Evolutionary conservation across 2,797 vertebrate species (phyloP), one percentile per base, ranked within the genome.

Genomic region (Alauda arvensis): DNA sequence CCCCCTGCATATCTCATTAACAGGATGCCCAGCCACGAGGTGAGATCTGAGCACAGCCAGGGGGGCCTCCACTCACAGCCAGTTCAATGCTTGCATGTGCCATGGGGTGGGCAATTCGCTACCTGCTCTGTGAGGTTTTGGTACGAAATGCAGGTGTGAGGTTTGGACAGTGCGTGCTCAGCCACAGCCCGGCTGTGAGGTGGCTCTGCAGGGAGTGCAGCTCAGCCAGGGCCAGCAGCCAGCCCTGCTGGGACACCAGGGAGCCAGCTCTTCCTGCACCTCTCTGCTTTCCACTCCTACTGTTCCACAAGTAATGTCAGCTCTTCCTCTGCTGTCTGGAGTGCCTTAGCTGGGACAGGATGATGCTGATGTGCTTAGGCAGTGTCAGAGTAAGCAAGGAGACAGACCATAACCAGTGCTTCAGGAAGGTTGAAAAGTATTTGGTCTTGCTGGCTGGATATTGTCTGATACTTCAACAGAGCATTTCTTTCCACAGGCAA

Each of bases 21-120:
- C 98, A 98, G 99, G 98, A 99, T 99, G 99, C 99, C 98, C 96
- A 99, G 99, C 97, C 98, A 99, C 40, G 99, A 99, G 99, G 99
- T 99, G 99, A 99, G 99, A 93, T 92, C 92, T 88, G 89, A 94
- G 92, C 94, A 93, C 61, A 76, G 23, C 61, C 69, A 52, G 68
- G 93, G 93, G 89, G 89, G 80, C 65, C 87, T 85, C 83, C 92
- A 13, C 79, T n/a, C 37, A 14, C 55, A 0, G 1, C 29, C 20
- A 85, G 40, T 46, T 6, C 26, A 56, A 2, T 10, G 77, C 89
- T 93, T 61, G 89, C 95, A 87, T 91, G 95, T 82, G 62, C 93
- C 92, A 75, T 28, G 85, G 90, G 92, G 90, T 72, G 90, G 69
- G 83, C 45, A 21, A 52, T 67, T 81, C 69, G 61, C 72, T 59